These are phyloP conservation scores for Rhadina sibilatrix DNA, from an alignment of 2,113 vertebrate genomes.

Conservation along the genomic window DNA sequence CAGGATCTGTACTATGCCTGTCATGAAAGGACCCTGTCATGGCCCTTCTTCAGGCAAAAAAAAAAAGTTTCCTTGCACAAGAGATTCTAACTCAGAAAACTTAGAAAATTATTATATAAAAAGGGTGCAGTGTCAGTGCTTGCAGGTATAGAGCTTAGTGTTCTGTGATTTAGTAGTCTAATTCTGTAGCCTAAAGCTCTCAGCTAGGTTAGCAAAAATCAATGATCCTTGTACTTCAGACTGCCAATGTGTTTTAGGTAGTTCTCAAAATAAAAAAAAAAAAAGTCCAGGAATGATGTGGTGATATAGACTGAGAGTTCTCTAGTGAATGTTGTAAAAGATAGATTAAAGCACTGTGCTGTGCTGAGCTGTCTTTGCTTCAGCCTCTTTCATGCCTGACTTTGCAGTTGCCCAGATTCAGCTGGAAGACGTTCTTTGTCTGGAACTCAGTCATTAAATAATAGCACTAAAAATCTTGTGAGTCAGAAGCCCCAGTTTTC, in stretches of 20 bases:
- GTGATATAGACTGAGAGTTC: neutral
- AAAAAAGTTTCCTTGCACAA: neutral
- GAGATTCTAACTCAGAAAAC: neutral
- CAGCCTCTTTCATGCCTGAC: neutral
- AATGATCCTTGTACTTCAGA: neutral
- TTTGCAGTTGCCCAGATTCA: neutral
- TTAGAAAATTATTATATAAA: neutral
- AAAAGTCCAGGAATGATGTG: neutral
- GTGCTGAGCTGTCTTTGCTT: neutral
- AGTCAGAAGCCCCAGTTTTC: neutral
- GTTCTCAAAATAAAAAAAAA: slow-evolving; percentile 15
- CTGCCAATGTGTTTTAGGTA: neutral
- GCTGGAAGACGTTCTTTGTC: neutral
- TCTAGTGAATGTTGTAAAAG: neutral
- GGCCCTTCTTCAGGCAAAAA: neutral
- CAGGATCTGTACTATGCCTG: neutral
- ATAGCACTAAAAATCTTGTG: neutral
- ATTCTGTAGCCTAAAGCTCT: neutral
- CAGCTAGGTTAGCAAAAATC: slow-evolving; percentile 16
- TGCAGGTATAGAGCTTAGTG: neutral
- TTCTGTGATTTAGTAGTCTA: neutral
- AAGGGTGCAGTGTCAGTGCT: neutral
- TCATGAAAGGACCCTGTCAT: neutral
- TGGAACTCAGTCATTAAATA: neutral
- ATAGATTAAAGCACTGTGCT: neutral